phyloP scores from a whole-genome alignment of 2,888 invertebrate genomes.

The Scaptomyza polygonia region DNA sequence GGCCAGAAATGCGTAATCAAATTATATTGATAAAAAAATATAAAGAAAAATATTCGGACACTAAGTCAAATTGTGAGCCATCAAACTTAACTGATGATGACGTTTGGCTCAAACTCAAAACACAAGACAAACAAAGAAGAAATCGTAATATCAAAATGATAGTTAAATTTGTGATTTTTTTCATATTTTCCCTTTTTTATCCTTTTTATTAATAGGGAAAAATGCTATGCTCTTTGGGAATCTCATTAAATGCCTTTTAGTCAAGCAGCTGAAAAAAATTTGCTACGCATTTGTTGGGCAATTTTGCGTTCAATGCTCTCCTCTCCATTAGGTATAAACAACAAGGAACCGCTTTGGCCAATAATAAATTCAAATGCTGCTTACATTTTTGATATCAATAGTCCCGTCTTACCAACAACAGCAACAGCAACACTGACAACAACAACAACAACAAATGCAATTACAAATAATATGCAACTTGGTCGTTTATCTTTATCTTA shows the following conservation, averaged over 20 bases:
- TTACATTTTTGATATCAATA: constrained; percentile 74
- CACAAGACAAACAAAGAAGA: constrained; percentile 24
- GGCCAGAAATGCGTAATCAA: constrained; percentile 17
- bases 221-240: constrained; percentile 26
- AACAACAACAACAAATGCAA: constrained; percentile 77
- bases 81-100: constrained; percentile 43
- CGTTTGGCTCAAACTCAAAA: constrained; percentile 39
- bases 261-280: constrained; percentile 41
- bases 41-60: constrained; percentile 28
- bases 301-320: constrained; percentile 59
- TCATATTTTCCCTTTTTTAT: neutral
- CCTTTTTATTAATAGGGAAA: neutral
- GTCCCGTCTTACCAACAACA: constrained; percentile 49
- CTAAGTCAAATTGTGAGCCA: constrained; percentile 30
- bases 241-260: constrained; percentile 56
- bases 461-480: constrained; percentile 83
- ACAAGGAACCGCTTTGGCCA: constrained; percentile 62
- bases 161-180: neutral
- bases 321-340: constrained; percentile 63
- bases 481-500: constrained; percentile 82
- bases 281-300: constrained; percentile 58
- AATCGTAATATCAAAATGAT: neutral
- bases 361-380: constrained; percentile 77
- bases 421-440: constrained; percentile 31
- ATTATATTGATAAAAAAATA: constrained; percentile 10